phyloP scores from a whole-genome alignment of 2,113 vertebrate genomes.

The Epinephelus fuscoguttatus region DNA sequence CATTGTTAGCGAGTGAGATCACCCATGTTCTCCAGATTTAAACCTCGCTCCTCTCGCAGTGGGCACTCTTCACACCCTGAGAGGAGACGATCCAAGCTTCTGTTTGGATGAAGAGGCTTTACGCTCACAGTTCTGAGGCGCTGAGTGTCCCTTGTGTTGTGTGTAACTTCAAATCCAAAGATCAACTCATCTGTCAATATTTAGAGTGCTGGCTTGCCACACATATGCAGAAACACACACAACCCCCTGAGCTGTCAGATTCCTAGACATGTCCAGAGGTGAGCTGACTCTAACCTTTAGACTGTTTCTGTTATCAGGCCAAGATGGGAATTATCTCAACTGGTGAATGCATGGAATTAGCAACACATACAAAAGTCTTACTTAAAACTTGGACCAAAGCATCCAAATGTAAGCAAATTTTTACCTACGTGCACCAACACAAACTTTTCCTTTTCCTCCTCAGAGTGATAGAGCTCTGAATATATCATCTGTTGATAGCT shows the following conservation, averaged over 20 bases:
- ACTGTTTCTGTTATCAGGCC: conserved; percentile 31
- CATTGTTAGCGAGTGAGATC: conserved; percentile 73
- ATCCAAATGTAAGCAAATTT: conserved; percentile 51
- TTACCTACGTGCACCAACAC: neutral
- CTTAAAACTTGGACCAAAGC: neutral
- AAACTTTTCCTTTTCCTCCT: conserved; percentile 23
- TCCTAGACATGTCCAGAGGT: neutral
- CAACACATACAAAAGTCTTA: neutral
- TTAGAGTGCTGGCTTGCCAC: neutral
- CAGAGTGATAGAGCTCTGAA: neutral
- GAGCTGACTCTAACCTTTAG: conserved; percentile 37
- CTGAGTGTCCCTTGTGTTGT: neutral
- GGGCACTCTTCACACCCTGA: conserved; percentile 16
- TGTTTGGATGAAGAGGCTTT: conserved; percentile 35
- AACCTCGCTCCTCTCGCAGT: conserved; percentile 9
- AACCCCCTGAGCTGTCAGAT: conserved; percentile 1
- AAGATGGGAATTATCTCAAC: conserved; percentile 31
- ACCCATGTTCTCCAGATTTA: conserved; percentile 57
- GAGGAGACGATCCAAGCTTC: conserved; percentile 17
- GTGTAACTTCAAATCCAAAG: conserved; percentile 20
- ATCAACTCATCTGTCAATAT: conserved; percentile 20
- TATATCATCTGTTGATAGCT: conserved; percentile 3
- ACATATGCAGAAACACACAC: neutral
- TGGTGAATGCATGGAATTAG: neutral
- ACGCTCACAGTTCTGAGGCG: neutral